phyloP scores from a whole-genome alignment of 2,888 invertebrate genomes.

The Atrina japonica region DNA sequence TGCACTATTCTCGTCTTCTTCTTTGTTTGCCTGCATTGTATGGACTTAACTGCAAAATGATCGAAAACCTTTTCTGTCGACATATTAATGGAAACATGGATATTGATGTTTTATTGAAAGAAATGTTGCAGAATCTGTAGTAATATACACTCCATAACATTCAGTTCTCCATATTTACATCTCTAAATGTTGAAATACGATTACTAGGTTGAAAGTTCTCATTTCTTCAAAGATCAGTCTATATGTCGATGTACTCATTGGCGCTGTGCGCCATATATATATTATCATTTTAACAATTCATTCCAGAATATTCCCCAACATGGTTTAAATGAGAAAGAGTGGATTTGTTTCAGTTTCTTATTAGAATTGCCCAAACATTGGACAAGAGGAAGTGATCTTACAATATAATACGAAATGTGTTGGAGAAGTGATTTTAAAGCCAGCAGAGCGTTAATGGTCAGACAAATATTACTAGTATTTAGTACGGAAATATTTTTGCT shows the following conservation, averaged over 20 bases:
- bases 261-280: constrained; percentile 27
- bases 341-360: no score
- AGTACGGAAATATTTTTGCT: no score
- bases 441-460: no score
- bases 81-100: constrained; percentile 72
- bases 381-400: no score
- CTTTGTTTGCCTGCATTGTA: constrained; percentile 76
- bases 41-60: constrained; percentile 76
- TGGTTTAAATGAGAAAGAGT: no score
- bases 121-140: constrained; percentile 67
- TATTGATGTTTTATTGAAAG: constrained; percentile 74
- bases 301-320: no score
- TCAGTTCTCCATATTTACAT: no score
- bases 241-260: neutral
- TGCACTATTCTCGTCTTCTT: constrained; percentile 77
- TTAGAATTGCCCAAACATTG: no score
- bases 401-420: no score
- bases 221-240: neutral
- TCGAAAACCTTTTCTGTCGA: constrained; percentile 76
- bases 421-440: no score
- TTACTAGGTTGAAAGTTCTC: neutral
- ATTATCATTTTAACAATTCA: neutral
- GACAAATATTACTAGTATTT: no score
- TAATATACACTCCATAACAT: neutral
- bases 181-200: neutral